Conservation (phyloP, 2,797 vertebrate species). For the Tapirus indicus region DNA sequence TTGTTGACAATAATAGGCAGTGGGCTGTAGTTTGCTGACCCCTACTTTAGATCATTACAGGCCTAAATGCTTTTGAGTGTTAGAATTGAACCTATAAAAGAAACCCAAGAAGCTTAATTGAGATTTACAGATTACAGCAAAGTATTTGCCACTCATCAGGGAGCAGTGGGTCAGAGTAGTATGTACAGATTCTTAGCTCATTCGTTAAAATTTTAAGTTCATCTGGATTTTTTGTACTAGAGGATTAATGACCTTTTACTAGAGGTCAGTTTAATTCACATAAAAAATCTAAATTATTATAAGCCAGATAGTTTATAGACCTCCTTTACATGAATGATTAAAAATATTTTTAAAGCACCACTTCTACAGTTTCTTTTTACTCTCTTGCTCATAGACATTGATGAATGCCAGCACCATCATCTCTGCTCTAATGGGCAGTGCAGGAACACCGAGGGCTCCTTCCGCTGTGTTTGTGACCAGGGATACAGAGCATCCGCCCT, state of each 20-base stretch:
- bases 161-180: not conserved
- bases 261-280: not conserved
- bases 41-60: not conserved
- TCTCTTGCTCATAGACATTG: constrained; percentile 90
- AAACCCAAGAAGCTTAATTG: not conserved
- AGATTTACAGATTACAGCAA: not conserved
- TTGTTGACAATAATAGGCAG: not conserved
- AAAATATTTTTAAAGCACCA: not conserved
- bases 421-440: constrained; percentile 94
- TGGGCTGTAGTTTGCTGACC: not conserved
- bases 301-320: not conserved
- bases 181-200: not conserved
- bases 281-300: not conserved
- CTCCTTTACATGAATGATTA: not conserved
- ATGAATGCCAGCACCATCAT: constrained; percentile 93
- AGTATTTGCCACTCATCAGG: not conserved
- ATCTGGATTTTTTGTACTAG: not conserved
- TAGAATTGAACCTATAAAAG: not conserved
- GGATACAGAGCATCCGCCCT: constrained; percentile 91
- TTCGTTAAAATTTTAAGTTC: not conserved
- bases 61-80: not conserved
- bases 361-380: not conserved
- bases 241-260: not conserved
- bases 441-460: constrained; percentile 96
- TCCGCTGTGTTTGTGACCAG: constrained; percentile 93